A percentile compares a stretch with the other conserved stretches of the same genome.
Evolutionary conservation across 2,797 vertebrate genomes (phyloP).

Genomic region (Schizopygopsis malacanthus): DNA sequence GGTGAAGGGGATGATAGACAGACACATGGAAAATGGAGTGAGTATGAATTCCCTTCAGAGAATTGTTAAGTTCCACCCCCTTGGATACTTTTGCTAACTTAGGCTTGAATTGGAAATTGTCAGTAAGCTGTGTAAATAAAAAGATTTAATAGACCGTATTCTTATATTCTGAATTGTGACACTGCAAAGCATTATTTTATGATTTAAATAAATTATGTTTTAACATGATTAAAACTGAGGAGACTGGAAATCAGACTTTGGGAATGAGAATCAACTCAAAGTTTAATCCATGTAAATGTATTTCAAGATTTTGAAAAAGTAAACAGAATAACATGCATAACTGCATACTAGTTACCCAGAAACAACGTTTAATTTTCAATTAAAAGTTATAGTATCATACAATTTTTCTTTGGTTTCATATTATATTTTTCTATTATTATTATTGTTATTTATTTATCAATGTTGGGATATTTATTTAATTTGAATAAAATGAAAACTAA

Average conservation of each 20-base stretch:
- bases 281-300: neutral
- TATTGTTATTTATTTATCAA: neutral
- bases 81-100: neutral
- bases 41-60: constrained; percentile 22
- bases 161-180: neutral
- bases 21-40: constrained; percentile 86
- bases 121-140: neutral
- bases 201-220: neutral
- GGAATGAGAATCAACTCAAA: neutral
- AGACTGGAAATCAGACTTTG: neutral
- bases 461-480: no score
- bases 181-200: neutral
- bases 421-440: neutral
- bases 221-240: neutral
- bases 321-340: neutral
- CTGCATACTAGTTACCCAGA: neutral
- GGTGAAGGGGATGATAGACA: constrained; percentile 77
- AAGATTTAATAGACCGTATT: neutral
- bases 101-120: neutral
- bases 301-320: neutral
- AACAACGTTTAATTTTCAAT: no score
- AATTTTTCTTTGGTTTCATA: neutral
- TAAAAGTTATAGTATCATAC: no score
- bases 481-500: no score
- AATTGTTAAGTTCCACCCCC: neutral